Conservation (phyloP, 2,113 vertebrate species). For the Hippocampus abdominalis region DNA sequence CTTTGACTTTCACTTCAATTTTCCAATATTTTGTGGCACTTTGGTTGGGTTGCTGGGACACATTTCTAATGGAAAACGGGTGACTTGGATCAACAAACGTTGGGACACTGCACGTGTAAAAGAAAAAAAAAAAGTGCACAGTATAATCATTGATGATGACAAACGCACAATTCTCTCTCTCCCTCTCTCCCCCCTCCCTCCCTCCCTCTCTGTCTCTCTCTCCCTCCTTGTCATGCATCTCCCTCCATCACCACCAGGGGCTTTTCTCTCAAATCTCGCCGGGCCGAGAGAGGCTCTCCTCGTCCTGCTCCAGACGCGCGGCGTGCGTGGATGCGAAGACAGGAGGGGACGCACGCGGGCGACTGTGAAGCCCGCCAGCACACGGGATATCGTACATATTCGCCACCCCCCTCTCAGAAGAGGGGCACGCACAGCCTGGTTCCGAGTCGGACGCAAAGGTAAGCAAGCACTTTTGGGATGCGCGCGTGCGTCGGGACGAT, state of each 20-base stretch:
- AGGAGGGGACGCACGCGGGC: slow-evolving; percentile 28
- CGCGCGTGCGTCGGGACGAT: slow-evolving; percentile 4
- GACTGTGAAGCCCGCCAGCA: slow-evolving; percentile 18
- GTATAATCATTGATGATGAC: too few species aligned
- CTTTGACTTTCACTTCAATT: too few species aligned
- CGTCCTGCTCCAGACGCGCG: slow-evolving; percentile 50
- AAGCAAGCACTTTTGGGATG: slow-evolving; percentile 45
- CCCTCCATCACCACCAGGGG: slow-evolving; percentile 70
- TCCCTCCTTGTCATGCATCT: slow-evolving; percentile 31
- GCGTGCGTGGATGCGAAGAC: slow-evolving; percentile 51
- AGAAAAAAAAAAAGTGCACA: too few species aligned
- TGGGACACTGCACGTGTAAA: too few species aligned
- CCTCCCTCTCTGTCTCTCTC: not conserved
- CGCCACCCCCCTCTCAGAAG: slow-evolving; percentile 1
- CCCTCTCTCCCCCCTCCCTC: not conserved
- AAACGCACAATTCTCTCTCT: not conserved
- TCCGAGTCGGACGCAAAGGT: slow-evolving; percentile 35
- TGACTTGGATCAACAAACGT: too few species aligned
- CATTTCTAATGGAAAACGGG: too few species aligned
- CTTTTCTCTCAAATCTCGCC: slow-evolving; percentile 48
- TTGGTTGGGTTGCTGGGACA: too few species aligned
- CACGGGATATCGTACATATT: slow-evolving; percentile 56
- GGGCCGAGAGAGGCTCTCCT: slow-evolving; percentile 25
- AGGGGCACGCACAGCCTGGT: slow-evolving; percentile 3
- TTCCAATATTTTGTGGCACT: too few species aligned